phyloP scores from a whole-genome alignment of 2,113 vertebrate species.

The Plectropomus leopardus region DNA sequence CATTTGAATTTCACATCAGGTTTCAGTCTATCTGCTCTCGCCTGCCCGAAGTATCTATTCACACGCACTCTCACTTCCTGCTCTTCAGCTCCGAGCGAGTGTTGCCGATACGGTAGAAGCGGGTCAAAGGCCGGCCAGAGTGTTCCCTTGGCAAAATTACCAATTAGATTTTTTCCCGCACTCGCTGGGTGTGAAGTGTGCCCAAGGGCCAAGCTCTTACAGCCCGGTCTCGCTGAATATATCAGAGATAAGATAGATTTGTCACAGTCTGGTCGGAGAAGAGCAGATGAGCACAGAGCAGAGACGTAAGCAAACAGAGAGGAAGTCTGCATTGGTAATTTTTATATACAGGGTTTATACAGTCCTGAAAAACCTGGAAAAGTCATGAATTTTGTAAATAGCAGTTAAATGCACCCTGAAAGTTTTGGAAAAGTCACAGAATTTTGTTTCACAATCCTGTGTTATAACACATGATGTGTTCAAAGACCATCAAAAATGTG shows the following conservation, averaged over 20 bases:
- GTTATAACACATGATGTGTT: too few species aligned
- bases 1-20: conserved; percentile 64
- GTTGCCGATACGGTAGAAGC: conserved; percentile 39
- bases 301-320: conserved; percentile 1
- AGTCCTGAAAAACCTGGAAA: too few species aligned
- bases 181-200: conserved; percentile 36
- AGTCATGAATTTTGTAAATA: too few species aligned
- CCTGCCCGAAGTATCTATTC: conserved; percentile 34
- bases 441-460: too few species aligned
- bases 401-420: too few species aligned
- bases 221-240: conserved; percentile 39
- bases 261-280: conserved; percentile 42
- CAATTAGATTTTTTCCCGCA: conserved; percentile 46
- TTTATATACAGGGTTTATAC: too few species aligned
- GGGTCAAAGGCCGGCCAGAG: conserved; percentile 62
- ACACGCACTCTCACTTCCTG: conserved; percentile 35
- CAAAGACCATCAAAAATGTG: too few species aligned
- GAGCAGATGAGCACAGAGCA: conserved; percentile 3
- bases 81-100: conserved; percentile 42
- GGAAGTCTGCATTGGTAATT: conserved; percentile 8
- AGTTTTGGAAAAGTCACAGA: too few species aligned
- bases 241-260: conserved; percentile 56
- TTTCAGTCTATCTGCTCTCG: neutral
- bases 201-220: conserved; percentile 28
- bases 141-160: conserved; percentile 67